Evolutionary conservation across 1,140 invertebrate species (phyloP), one percentile per base, ranked within the genome.

Genomic region (Drosophila hydei): DNA sequence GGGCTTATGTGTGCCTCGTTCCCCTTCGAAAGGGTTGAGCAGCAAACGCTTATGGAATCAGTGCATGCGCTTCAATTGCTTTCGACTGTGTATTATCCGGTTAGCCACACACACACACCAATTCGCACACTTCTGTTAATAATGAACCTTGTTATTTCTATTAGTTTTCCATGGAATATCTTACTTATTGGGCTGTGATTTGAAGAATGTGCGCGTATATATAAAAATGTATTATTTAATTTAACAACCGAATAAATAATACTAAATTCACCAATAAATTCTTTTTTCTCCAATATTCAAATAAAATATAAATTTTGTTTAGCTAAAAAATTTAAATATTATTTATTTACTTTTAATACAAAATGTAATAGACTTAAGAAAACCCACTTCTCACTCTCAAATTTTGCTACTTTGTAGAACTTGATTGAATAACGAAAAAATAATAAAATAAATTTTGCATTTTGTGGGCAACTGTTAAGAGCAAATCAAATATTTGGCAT

Each of bases 51-150:
- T 77, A 75, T 51, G 75, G 71, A 83, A 83, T 83, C 79, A 77
- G 79, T 83, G 79, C 62, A 83, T 72, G 40, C 71, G 79, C 74
- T 72, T 83, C 79, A 77, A 83, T 83, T 83, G 79, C 70, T 71
- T 65, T 67, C 64, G 52, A 71, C 63, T 77, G 59, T 55, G 60
- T 48, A 79, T 79, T 79, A 79, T 75, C 76, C 76, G 45, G 61
- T 75, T 61, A 75, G 74, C 75, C 51, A 50, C 40, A 60, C 4
- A n/a, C 50, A 61, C 50, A 30, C 40, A 21, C 19, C 9, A 1
- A 5, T 14, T 16, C 33, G 1, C 42, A 59, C 43, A 19, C 27
- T 43, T 38, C 19, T 48, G 48, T 52, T 62, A 51, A 42, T 51
- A 62, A 62, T 51, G 48, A 62, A 62, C n/a, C 27, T 51, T 62